phyloP scores from a whole-genome alignment of 2,113 vertebrate species.

The Anolis sagrei region DNA sequence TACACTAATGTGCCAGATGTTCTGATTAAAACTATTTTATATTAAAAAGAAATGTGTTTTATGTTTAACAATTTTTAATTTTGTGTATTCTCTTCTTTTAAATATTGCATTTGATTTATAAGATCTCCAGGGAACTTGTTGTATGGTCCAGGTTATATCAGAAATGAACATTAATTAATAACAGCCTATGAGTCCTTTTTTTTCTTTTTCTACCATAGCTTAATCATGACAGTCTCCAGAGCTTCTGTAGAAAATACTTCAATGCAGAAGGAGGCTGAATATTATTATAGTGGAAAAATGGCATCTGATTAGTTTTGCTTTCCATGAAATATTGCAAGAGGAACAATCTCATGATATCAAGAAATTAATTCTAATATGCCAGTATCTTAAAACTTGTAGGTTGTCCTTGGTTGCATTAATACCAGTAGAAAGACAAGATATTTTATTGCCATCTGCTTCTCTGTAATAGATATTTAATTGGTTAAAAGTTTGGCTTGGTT shows the following conservation, averaged over 20 bases:
- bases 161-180: background rate
- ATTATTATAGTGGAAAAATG: background rate
- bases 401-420: background rate
- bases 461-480: constrained; percentile 21
- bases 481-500: constrained; percentile 36
- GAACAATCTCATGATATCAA: background rate
- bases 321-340: background rate
- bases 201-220: background rate
- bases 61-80: background rate
- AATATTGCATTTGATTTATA: background rate
- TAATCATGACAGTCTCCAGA: background rate
- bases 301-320: background rate
- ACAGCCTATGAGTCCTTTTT: background rate
- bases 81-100: too few relatives aligned
- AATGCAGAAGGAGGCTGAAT: background rate
- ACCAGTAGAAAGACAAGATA: background rate
- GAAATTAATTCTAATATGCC: background rate
- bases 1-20: background rate
- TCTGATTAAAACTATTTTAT: background rate
- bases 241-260: background rate
- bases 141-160: background rate
- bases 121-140: background rate
- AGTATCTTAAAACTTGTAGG: background rate
- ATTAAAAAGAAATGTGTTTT: background rate
- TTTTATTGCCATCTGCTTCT: background rate